phyloP scores from a whole-genome alignment of 2,797 vertebrate genomes.

The Gambelia wislizenii region DNA sequence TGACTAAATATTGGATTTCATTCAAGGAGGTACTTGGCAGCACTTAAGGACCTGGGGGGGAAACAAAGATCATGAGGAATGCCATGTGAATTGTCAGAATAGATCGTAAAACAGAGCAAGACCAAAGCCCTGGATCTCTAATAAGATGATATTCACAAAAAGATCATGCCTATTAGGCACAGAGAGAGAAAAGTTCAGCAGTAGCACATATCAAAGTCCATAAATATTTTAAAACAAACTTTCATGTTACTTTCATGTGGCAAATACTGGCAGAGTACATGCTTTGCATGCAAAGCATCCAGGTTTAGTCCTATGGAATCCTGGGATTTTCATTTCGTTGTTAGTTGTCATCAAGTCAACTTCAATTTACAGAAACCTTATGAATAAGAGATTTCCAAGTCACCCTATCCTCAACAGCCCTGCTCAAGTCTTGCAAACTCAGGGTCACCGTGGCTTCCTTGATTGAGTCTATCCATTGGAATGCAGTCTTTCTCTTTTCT shows the following conservation, averaged over 20 bases:
- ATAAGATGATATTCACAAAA: slow-evolving; percentile 14
- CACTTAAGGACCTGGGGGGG: slow-evolving; percentile 57
- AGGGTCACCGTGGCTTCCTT: too few relatives aligned
- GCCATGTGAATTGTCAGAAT: slow-evolving; percentile 46
- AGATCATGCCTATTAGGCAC: slow-evolving; percentile 43
- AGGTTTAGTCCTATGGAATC: neutral
- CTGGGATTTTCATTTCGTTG: too few relatives aligned
- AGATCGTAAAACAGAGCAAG: slow-evolving; percentile 43
- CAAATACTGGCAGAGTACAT: neutral
- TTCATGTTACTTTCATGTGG: neutral
- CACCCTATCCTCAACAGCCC: too few relatives aligned
- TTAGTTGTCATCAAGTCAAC: too few relatives aligned
- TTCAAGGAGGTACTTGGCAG: slow-evolving; percentile 69
- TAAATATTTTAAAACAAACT: neutral
- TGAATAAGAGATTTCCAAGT: too few relatives aligned
- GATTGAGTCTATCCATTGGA: too few relatives aligned
- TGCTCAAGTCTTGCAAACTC: too few relatives aligned
- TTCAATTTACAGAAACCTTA: too few relatives aligned
- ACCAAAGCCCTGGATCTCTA: slow-evolving; percentile 31
- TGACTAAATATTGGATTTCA: slow-evolving; percentile 60
- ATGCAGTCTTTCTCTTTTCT: too few relatives aligned
- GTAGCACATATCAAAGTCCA: neutral
- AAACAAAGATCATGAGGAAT: slow-evolving; percentile 44
- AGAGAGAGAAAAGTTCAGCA: neutral
- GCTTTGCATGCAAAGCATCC: neutral